Evolutionary conservation across 2,113 vertebrate species (phyloP).

Genomic region (Delphinus delphis): DNA sequence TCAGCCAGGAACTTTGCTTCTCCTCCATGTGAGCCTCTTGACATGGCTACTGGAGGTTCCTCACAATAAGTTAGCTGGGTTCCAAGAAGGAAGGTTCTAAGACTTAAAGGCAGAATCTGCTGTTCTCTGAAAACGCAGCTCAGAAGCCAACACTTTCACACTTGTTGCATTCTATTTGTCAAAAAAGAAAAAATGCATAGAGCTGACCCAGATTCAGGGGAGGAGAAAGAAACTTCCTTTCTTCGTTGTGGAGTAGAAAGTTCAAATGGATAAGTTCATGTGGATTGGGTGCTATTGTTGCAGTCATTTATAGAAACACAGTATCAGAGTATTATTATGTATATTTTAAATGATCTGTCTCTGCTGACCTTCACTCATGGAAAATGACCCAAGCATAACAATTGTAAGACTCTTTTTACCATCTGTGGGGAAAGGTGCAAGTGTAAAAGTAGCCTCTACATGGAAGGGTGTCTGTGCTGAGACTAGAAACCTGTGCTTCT

Average conservation of each 20-base stretch:
- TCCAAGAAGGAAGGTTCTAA: not conserved
- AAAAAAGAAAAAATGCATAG: not conserved
- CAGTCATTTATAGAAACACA: not conserved
- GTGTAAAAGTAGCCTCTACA: not conserved
- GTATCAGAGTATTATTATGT: not conserved
- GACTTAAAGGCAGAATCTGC: not conserved
- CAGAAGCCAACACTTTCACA: not conserved
- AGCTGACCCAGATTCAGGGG: not conserved
- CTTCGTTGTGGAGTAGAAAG: not conserved
- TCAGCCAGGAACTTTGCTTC: not conserved
- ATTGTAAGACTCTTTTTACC: not conserved
- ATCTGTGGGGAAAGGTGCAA: not conserved
- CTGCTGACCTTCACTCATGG: not conserved
- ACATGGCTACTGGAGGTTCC: not conserved
- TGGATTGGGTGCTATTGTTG: not conserved
- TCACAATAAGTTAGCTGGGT: not conserved
- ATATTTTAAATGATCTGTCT: not conserved
- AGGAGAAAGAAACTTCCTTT: not conserved
- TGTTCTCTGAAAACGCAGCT: not conserved
- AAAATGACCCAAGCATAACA: not conserved
- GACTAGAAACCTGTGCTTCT: not conserved
- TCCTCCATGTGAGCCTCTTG: not conserved
- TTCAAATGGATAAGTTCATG: not conserved
- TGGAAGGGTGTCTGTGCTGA: not conserved
- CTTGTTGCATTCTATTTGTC: not conserved